Evolutionary conservation across 2,113 vertebrate genomes (phyloP).

Genomic region (Pelmatolapia mariae): DNA sequence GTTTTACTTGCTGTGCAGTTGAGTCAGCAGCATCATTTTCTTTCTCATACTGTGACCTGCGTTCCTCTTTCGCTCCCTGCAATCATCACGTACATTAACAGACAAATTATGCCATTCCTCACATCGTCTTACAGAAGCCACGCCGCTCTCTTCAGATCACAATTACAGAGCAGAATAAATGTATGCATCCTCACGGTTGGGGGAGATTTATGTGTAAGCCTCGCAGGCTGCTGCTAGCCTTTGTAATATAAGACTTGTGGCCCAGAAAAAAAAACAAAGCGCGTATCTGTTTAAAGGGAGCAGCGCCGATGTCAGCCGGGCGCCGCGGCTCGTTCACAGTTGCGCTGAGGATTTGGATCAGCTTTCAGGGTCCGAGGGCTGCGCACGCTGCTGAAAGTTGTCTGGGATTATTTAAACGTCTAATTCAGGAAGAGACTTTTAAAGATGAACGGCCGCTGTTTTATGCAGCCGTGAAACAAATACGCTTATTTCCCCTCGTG

Average conservation of each 20-base stretch:
- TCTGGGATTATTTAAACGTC: neutral
- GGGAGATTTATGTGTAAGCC: neutral
- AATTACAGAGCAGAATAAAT: neutral
- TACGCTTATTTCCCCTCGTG: neutral
- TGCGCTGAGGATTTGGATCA: neutral
- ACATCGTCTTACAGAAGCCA: neutral
- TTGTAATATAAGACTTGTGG: neutral
- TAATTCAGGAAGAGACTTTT: neutral
- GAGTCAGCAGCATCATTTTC: neutral
- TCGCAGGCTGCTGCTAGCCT: neutral
- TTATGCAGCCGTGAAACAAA: neutral
- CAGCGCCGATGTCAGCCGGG: neutral
- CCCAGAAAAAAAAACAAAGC: neutral
- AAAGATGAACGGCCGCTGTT: neutral
- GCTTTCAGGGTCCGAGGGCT: neutral
- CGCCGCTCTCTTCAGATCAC: neutral
- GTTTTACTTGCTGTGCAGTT: accelerated
- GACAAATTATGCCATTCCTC: neutral
- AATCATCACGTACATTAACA: neutral
- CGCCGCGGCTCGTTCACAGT: neutral
- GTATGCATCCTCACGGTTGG: neutral
- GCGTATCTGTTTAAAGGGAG: neutral
- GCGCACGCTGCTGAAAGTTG: neutral
- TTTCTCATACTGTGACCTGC: neutral
- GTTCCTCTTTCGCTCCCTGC: neutral